Evolutionary conservation across 2,888 invertebrate genomes (phyloP).

Genomic region (Eupithecia vulgata): DNA sequence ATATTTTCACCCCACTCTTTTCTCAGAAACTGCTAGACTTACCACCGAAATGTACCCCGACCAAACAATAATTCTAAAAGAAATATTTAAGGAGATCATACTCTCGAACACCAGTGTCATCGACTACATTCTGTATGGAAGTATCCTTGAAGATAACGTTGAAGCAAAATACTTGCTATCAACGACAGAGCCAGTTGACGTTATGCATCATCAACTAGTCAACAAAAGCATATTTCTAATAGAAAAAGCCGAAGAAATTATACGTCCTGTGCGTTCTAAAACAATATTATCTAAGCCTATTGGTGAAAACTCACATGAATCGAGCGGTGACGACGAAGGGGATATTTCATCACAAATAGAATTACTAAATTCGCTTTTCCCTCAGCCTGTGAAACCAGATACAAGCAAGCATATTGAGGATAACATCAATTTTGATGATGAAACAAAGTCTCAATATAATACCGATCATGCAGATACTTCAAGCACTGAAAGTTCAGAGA

Average conservation of each 20-base stretch:
- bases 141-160: background rate
- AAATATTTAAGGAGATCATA: constrained; percentile 22
- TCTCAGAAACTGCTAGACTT: background rate
- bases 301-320: background rate
- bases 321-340: background rate
- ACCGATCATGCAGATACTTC: background rate
- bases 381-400: background rate
- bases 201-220: background rate
- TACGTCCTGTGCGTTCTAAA: background rate
- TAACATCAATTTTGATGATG: background rate
- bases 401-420: background rate
- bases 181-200: constrained; percentile 3
- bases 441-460: background rate
- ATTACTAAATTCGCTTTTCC: background rate
- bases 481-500: background rate
- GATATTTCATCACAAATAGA: background rate
- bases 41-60: constrained; percentile 18
- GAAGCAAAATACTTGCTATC: constrained; percentile 2
- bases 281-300: background rate
- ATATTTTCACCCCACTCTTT: background rate
- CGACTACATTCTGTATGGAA: constrained; percentile 30
- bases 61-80: constrained; percentile 16
- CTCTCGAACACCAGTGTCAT: constrained; percentile 24
- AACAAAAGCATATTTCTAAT: constrained; percentile 5
- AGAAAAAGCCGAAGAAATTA: constrained; percentile 7